Percentiles rank a stretch among this genome's conserved stretches.
These are phyloP conservation scores for Leptinotarsa haldemani DNA, from an alignment of 2,888 invertebrate species.

Conservation along the genomic window DNA sequence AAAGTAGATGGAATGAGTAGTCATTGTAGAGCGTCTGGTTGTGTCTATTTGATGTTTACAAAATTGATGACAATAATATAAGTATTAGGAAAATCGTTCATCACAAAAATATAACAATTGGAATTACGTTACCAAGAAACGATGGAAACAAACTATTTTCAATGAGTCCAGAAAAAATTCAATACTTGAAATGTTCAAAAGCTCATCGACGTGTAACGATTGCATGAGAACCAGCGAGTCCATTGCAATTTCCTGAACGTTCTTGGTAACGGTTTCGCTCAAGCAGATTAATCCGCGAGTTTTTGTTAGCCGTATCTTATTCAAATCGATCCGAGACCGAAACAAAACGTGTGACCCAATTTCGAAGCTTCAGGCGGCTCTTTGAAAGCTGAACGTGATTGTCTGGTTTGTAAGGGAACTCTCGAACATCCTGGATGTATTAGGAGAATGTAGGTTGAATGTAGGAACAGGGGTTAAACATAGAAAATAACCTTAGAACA, in stretches of 20 bases:
- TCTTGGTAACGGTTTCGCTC: slow-evolving; percentile 17
- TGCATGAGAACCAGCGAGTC: slow-evolving; percentile 10
- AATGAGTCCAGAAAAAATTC: too few species aligned
- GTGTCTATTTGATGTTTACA: too few species aligned
- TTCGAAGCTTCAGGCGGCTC: slow-evolving; percentile 1
- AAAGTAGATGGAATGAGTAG: too few species aligned
- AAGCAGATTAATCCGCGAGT: slow-evolving; percentile 13
- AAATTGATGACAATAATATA: too few species aligned
- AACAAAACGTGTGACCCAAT: slow-evolving; percentile 27
- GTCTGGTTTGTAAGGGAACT: slow-evolving; percentile 1
- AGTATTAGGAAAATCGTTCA: too few species aligned
- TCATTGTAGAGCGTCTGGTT: too few species aligned
- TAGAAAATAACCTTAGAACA: background rate
- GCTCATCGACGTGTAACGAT: background rate
- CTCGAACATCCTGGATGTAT: slow-evolving; percentile 1
- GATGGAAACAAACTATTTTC: too few species aligned
- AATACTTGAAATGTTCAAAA: too few species aligned
- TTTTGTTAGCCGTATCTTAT: slow-evolving; percentile 21
- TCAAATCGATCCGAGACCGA: slow-evolving; percentile 22
- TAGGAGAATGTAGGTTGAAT: background rate
- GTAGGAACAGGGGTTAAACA: background rate
- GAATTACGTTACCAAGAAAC: too few species aligned
- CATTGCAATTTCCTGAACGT: slow-evolving; percentile 4
- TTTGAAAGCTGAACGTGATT: slow-evolving; percentile 16
- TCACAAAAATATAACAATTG: too few species aligned